Conservation (phyloP, 92 coral and sea anemone species). For the Diadumene lineata region DNA sequence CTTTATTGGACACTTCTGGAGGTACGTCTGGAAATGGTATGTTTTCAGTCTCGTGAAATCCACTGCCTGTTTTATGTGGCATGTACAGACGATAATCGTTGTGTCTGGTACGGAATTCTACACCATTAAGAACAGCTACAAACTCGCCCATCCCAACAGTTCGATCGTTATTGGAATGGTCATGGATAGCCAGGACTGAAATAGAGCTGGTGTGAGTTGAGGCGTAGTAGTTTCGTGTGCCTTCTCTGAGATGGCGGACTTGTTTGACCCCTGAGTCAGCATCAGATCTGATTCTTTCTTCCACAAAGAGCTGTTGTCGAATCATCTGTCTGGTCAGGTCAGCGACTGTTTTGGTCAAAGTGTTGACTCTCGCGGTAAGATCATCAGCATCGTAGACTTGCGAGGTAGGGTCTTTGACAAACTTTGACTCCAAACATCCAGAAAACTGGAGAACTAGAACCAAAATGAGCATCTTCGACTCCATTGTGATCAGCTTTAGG, state of each 20-base stretch:
- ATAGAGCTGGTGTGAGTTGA: slow-evolving; percentile 39
- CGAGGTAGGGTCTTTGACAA: no score
- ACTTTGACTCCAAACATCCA: no score
- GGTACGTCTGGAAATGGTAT: slow-evolving; percentile 85
- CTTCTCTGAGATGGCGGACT: slow-evolving; percentile 50
- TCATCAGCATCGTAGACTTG: no score
- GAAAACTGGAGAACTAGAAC: no score
- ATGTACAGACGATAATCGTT: slow-evolving; percentile 87
- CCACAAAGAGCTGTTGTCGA: slow-evolving; percentile 70
- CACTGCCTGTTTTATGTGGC: slow-evolving; percentile 58
- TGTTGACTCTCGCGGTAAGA: no score
- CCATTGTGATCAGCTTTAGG: no score
- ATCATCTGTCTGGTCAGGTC: slow-evolving; percentile 70
- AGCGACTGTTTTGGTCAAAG: slow-evolving; percentile 28
- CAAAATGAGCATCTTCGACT: no score
- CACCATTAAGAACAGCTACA: slow-evolving; percentile 76
- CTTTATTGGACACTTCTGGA: slow-evolving; percentile 59
- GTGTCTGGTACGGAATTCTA: slow-evolving; percentile 91
- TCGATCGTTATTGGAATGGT: slow-evolving; percentile 74
- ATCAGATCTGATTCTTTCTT: slow-evolving; percentile 78
- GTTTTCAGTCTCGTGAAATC: slow-evolving; percentile 51
- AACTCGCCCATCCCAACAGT: slow-evolving; percentile 93
- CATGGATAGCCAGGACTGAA: slow-evolving; percentile 73
- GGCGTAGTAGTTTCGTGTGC: slow-evolving; percentile 66
- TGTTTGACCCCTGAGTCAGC: slow-evolving; percentile 84